A percentile compares a stretch with the other conserved stretches of the same genome.
Evolutionary conservation across 2,797 vertebrate genomes (phyloP).

Genomic region (Rhinogobio ventralis): DNA sequence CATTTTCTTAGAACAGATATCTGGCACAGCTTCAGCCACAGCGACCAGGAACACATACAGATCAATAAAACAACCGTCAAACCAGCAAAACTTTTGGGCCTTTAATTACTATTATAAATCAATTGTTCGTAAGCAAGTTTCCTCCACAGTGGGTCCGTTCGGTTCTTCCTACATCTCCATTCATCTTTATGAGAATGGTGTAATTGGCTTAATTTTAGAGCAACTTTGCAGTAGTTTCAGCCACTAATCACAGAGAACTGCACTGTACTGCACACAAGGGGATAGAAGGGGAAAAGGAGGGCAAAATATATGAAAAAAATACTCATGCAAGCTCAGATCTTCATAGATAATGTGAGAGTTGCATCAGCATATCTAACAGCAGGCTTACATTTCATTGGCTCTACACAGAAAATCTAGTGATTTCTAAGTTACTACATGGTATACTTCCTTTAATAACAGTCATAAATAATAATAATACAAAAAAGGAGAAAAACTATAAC

Average conservation of each 20-base stretch:
- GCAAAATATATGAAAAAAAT: neutral
- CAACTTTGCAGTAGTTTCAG: conserved; percentile 20
- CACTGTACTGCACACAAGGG: neutral
- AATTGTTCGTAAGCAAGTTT: conserved; percentile 33
- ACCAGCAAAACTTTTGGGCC: conserved; percentile 18
- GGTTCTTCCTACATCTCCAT: neutral
- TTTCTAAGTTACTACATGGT: neutral
- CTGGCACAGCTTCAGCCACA: conserved; percentile 10
- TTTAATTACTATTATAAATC: conserved; percentile 59
- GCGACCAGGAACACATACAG: neutral
- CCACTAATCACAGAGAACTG: conserved; percentile 31
- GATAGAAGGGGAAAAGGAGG: neutral
- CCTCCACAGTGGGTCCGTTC: neutral
- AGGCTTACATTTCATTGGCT: neutral
- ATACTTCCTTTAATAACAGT: neutral
- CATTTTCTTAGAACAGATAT: neutral
- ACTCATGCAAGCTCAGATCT: neutral
- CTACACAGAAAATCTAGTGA: neutral
- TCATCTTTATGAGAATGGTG: conserved; percentile 35
- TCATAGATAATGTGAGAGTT: neutral
- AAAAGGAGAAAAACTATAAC: conserved; percentile 14
- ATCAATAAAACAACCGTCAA: conserved; percentile 28
- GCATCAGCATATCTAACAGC: conserved; percentile 1
- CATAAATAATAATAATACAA: neutral
- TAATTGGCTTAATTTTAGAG: conserved; percentile 33